These are phyloP conservation scores for Epirrhoe tristata DNA, from an alignment of 2,888 invertebrate species.

Conservation along the genomic window DNA sequence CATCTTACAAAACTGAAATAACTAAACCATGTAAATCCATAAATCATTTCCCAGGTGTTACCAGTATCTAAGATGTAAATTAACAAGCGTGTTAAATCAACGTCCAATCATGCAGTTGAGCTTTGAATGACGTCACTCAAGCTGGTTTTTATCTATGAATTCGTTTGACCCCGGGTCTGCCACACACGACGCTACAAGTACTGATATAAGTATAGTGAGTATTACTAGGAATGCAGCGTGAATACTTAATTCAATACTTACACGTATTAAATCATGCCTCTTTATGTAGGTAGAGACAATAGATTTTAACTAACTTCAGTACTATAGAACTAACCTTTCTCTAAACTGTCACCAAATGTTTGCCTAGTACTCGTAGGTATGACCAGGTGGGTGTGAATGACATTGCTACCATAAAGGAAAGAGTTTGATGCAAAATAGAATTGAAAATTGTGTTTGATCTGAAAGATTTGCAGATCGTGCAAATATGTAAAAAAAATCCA, in stretches of 20 bases:
- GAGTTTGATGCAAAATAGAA: too few relatives aligned
- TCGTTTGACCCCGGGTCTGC: slow-evolving; percentile 76
- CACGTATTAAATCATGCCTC: not conserved
- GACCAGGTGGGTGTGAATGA: too few relatives aligned
- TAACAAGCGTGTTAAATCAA: slow-evolving; percentile 75
- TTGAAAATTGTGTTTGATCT: too few relatives aligned
- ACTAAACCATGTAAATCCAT: slow-evolving; percentile 56
- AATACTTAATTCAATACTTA: not conserved
- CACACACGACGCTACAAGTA: slow-evolving; percentile 69
- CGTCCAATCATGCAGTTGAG: slow-evolving; percentile 62
- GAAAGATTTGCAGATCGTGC: too few relatives aligned
- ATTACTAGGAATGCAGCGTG: slow-evolving; percentile 3
- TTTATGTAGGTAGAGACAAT: too few relatives aligned
- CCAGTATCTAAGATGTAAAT: slow-evolving; percentile 58
- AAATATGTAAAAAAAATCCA: too few relatives aligned
- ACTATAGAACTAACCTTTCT: too few relatives aligned
- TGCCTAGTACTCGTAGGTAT: too few relatives aligned
- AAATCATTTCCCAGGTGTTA: slow-evolving; percentile 62
- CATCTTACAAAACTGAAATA: slow-evolving; percentile 44
- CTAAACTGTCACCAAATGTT: too few relatives aligned
- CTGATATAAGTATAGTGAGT: not conserved
- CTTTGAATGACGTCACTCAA: slow-evolving; percentile 63
- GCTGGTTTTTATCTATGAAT: slow-evolving; percentile 76
- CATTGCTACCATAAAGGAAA: too few relatives aligned
- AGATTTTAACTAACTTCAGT: too few relatives aligned